phyloP scores from a whole-genome alignment of 92 coral and sea anemone species.

The Anthopleura xanthogrammica region DNA sequence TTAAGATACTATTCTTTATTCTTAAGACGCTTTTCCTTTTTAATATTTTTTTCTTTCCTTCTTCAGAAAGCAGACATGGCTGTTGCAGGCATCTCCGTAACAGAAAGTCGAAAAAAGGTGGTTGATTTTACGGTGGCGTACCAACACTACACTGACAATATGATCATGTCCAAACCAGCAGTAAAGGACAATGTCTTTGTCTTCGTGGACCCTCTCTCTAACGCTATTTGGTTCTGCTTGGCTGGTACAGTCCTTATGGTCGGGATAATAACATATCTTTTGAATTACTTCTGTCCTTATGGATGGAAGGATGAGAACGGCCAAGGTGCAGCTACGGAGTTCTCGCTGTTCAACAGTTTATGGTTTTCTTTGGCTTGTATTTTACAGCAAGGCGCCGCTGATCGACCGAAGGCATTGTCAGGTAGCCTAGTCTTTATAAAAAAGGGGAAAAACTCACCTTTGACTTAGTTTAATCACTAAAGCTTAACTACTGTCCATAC shows the following conservation, averaged over 20 bases:
- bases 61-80: constrained; percentile 68
- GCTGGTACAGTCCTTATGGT: constrained; percentile 43
- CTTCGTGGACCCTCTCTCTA: constrained; percentile 59
- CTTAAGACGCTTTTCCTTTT: no score
- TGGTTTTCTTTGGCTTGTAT: constrained; percentile 74
- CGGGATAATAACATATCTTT: constrained; percentile 39
- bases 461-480: no score
- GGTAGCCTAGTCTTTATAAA: constrained; percentile 16
- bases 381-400: constrained; percentile 61
- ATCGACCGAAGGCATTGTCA: constrained; percentile 54
- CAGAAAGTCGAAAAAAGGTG: constrained; percentile 45
- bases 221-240: constrained; percentile 51
- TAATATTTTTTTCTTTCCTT: neutral
- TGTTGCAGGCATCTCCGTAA: constrained; percentile 57
- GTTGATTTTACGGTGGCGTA: constrained; percentile 63
- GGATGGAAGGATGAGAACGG: constrained; percentile 68
- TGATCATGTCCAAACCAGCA: constrained; percentile 38
- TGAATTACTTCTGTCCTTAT: constrained; percentile 74
- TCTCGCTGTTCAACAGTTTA: constrained; percentile 62
- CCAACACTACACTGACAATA: constrained; percentile 60
- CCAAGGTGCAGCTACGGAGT: constrained; percentile 53
- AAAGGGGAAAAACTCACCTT: no score
- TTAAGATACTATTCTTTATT: neutral
- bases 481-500: no score
- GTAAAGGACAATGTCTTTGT: constrained; percentile 39